These are phyloP conservation scores for Drosophila virilis DNA, from an alignment of 1,140 invertebrate genomes.

Conservation along the genomic window DNA sequence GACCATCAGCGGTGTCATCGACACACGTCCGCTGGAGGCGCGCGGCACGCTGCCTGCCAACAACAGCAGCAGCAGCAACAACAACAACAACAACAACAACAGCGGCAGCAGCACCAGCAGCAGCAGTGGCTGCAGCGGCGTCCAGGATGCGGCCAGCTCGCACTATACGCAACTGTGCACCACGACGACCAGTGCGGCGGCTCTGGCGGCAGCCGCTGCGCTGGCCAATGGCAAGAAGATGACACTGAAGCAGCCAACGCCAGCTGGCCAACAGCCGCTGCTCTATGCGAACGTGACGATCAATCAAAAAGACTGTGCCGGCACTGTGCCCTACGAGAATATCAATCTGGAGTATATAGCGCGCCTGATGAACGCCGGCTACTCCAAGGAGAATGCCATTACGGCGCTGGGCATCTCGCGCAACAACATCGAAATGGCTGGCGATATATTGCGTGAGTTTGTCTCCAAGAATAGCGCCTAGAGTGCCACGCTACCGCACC, in stretches of 20 bases:
- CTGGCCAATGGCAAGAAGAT: constrained; percentile 65
- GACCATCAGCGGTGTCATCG: constrained; percentile 88
- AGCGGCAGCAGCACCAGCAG: background rate
- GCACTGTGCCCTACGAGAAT: constrained; percentile 91
- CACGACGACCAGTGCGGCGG: constrained; percentile 60
- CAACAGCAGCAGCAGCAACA: constrained; percentile 9
- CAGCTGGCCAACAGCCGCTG: constrained; percentile 54
- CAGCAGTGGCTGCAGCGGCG: background rate
- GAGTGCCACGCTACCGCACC: constrained; percentile 29
- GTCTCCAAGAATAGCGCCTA: constrained; percentile 85
- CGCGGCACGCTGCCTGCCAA: constrained; percentile 55
- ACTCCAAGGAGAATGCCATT: constrained; percentile 94
- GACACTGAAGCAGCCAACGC: constrained; percentile 38
- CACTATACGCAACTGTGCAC: constrained; percentile 78
- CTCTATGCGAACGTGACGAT: constrained; percentile 84
- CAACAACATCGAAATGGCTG: constrained; percentile 97
- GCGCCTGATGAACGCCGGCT: constrained; percentile 93
- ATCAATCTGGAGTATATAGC: constrained; percentile 96
- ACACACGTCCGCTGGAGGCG: constrained; percentile 85
- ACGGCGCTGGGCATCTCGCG: constrained; percentile 95
- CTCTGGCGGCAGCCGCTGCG: constrained; percentile 39
- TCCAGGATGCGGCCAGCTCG: constrained; percentile 57
- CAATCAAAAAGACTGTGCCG: constrained; percentile 84
- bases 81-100: background rate
- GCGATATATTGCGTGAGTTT: constrained; percentile 97